Base-by-base conservation (phyloP, 2,797 vertebrate genomes). In the Tragelaphus oryx region DNA sequence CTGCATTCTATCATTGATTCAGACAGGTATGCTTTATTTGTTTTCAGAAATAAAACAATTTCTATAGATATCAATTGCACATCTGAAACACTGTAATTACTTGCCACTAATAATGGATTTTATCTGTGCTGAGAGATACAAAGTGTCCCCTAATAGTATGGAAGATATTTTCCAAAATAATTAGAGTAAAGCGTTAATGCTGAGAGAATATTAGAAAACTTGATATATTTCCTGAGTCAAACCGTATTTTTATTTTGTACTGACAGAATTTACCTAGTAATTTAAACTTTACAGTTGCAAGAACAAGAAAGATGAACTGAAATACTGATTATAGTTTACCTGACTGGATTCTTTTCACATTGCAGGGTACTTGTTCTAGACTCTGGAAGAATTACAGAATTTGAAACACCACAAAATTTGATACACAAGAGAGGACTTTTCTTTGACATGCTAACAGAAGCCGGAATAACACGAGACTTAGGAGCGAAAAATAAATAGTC, bases 301-400 rank as follows among this genome's bases (percentile, higher is more conserved):
- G 37, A 82, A 11, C 14, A 75, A 80, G 68, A 55, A 83, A 5
- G 4, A 24, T 57, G 28, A 78, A 17, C 18, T 74, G 22, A 20
- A 75, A 83, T 78, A 44, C 13, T 22, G 37, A 86, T n/a, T 52
- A 46, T 46, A 46, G 5, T 13, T 85, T 74, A 74, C 16, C 84
- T 90, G 71, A 94, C 1, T 37, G 41, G 24, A 26, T 94, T 98
- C 13, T 79, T 96, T 88, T 94, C 87, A 12, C 48, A 59, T 95
- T 96, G 48, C 89, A 98, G 98, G 95, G 96, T 98, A 85, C 97
- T 98, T 95, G 97, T 98, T 95, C 97, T 98, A 78, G 98, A 98
- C 0, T 37, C 95, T 46, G 98, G 98, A 93, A 98, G 89, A 80
- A 98, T 98, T 96, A 93, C 96, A 85, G 98, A 98, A 96, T 98